Conservation (phyloP, 2,113 vertebrate species). For the Paradoxurus hermaphroditus region DNA sequence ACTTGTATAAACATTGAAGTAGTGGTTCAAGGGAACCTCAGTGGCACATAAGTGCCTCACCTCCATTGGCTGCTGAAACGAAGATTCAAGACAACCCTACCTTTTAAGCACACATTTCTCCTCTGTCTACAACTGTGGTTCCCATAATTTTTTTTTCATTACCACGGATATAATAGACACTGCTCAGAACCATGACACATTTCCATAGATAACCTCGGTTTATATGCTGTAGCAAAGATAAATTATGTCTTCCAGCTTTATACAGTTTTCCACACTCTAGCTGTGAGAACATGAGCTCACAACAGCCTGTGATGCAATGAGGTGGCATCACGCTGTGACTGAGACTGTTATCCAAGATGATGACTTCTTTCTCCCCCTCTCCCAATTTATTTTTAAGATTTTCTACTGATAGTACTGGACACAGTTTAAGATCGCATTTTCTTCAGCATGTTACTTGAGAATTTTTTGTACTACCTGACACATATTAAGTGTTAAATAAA, state of each 20-base stretch:
- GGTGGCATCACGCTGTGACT: not conserved
- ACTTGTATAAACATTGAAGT: conserved; percentile 4
- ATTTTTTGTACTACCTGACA: not conserved
- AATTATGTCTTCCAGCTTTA: not conserved
- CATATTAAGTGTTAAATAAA: not conserved
- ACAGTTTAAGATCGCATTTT: not conserved
- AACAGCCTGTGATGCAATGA: not conserved
- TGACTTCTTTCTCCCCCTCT: no score
- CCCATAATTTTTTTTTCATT: not conserved
- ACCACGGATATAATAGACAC: not conserved
- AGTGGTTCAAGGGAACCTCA: not conserved
- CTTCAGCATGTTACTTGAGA: not conserved
- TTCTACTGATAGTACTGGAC: not conserved
- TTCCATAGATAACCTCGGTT: not conserved
- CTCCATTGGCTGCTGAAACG: not conserved
- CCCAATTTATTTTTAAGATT: not conserved
- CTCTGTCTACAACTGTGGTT: not conserved
- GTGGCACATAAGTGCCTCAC: not conserved
- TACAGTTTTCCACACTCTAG: not conserved
- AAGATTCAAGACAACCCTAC: not conserved
- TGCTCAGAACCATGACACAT: not conserved
- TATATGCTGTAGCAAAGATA: not conserved
- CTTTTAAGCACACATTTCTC: not conserved
- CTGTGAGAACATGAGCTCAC: not conserved
- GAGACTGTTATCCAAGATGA: not conserved